phyloP scores from a whole-genome alignment of 1,140 invertebrate species.

The Drosophila orena region DNA sequence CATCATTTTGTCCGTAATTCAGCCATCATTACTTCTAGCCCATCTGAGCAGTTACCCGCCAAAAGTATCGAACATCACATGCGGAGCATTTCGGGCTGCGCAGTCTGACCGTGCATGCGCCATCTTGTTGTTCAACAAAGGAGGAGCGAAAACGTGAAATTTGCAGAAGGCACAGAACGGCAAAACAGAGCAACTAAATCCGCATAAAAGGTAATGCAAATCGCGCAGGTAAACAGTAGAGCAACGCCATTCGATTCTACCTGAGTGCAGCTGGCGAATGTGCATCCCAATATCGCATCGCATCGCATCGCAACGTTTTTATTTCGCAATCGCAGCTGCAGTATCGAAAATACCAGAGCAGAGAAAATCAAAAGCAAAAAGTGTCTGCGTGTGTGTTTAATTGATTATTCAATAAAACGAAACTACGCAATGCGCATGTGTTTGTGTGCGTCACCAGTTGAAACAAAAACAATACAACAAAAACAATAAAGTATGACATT shows the following conservation, averaged over 20 bases:
- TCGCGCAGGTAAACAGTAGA: conserved; percentile 21
- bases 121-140: conserved; percentile 72
- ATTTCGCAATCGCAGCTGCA: conserved; percentile 40
- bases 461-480: conserved; percentile 33
- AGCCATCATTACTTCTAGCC: background rate
- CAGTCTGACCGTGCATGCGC: conserved; percentile 47
- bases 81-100: background rate
- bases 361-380: conserved; percentile 1
- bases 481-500: conserved; percentile 37
- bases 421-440: conserved; percentile 38
- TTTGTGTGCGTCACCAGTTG: conserved; percentile 54
- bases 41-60: too few species aligned
- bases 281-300: background rate
- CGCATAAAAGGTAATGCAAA: conserved; percentile 72
- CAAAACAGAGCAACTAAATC: conserved; percentile 42
- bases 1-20: background rate
- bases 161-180: conserved; percentile 18
- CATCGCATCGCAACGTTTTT: background rate
- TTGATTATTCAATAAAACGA: conserved; percentile 78
- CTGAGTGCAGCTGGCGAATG: conserved; percentile 6
- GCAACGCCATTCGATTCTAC: background rate
- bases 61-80: background rate
- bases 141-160: conserved; percentile 69
- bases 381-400: conserved; percentile 60
- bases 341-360: conserved; percentile 71